Conservation (phyloP, 2,888 invertebrate species). For the Teleiodes luculella region DNA sequence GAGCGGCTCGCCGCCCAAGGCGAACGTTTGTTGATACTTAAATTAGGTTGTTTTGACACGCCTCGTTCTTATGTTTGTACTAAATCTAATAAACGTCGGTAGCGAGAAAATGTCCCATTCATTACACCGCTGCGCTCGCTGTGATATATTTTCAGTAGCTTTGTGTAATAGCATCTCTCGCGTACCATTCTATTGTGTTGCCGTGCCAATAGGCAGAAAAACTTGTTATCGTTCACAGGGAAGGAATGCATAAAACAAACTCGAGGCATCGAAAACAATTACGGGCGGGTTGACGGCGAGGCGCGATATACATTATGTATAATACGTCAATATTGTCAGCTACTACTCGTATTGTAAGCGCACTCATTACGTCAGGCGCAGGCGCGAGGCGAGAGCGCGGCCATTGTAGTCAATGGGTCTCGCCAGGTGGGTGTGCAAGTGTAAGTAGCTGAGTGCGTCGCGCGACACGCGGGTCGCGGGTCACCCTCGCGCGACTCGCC, state of each 20-base stretch:
- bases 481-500: slow-evolving; percentile 48
- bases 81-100: slow-evolving; percentile 76
- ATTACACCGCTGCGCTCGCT: slow-evolving; percentile 50
- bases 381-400: slow-evolving; percentile 48
- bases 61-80: slow-evolving; percentile 76
- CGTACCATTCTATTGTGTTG: background rate
- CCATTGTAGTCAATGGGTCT: slow-evolving; percentile 73
- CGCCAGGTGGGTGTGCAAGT: slow-evolving; percentile 72
- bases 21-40: slow-evolving; percentile 79
- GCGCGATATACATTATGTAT: slow-evolving; percentile 57
- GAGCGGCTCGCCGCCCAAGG: slow-evolving; percentile 70
- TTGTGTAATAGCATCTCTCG: slow-evolving; percentile 26
- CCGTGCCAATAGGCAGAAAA: slow-evolving; percentile 6
- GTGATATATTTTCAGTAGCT: slow-evolving; percentile 45
- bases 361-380: slow-evolving; percentile 58
- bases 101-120: slow-evolving; percentile 58
- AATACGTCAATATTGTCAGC: slow-evolving; percentile 65
- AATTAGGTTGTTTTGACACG: slow-evolving; percentile 79
- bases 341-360: slow-evolving; percentile 60
- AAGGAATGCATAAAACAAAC: slow-evolving; percentile 40
- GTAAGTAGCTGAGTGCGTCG: slow-evolving; percentile 54
- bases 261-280: slow-evolving; percentile 49
- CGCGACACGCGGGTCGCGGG: slow-evolving; percentile 38
- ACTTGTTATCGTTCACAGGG: slow-evolving; percentile 33
- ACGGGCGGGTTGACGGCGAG: slow-evolving; percentile 38